phyloP scores from a whole-genome alignment of 92 coral and sea anemone species.

The Parazoanthus swiftii region DNA sequence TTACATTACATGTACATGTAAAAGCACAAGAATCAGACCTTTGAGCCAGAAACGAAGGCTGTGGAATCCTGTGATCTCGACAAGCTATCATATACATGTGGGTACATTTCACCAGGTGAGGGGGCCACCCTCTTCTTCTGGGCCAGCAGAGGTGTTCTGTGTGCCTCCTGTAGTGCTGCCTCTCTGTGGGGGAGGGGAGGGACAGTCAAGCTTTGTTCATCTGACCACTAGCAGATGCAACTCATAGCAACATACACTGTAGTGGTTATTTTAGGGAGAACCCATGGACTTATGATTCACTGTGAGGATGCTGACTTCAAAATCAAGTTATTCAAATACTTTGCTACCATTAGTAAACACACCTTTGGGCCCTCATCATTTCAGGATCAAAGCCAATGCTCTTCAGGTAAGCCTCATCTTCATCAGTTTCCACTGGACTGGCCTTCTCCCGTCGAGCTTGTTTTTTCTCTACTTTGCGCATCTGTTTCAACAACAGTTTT shows the following conservation, averaged over 20 bases:
- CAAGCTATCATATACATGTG: constrained; percentile 88
- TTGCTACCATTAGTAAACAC: not conserved
- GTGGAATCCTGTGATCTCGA: constrained; percentile 67
- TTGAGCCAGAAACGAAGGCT: constrained; percentile 90
- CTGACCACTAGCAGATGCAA: not conserved
- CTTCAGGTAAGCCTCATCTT: constrained; percentile 84
- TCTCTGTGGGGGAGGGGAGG: constrained; percentile 57
- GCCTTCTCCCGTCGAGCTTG: constrained; percentile 74
- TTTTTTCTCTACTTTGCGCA: constrained; percentile 68
- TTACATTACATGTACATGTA: too few relatives aligned
- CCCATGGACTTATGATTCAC: too few relatives aligned
- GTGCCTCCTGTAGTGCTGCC: constrained; percentile 73
- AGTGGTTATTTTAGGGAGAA: not conserved
- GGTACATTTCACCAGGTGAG: constrained; percentile 62
- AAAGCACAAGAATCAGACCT: constrained; percentile 45
- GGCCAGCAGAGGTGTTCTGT: constrained; percentile 58
- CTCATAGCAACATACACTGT: not conserved
- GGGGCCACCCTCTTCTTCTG: constrained; percentile 52
- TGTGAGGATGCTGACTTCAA: too few relatives aligned
- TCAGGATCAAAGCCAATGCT: constrained; percentile 88
- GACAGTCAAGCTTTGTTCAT: not conserved
- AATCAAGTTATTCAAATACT: not conserved
- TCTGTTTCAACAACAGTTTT: constrained; percentile 75
- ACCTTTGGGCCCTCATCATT: constrained; percentile 27
- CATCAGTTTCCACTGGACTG: constrained; percentile 53